These are phyloP conservation scores for Aspidapion aeneum DNA, from an alignment of 2,888 invertebrate genomes.

Conservation along the genomic window DNA sequence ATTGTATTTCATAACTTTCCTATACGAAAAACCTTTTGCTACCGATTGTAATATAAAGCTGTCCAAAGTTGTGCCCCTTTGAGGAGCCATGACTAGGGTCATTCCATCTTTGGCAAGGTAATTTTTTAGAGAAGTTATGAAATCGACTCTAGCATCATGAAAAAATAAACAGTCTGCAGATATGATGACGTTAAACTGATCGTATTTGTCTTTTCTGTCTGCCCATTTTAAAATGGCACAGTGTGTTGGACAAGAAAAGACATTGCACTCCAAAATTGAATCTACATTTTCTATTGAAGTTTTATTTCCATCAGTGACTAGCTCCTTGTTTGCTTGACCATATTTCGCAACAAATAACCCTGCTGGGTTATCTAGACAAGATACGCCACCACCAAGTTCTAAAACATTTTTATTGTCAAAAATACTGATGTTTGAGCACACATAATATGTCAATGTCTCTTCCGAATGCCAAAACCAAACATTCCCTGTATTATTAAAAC, in stretches of 20 bases:
- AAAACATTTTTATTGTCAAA: conserved; percentile 67
- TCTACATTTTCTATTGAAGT: conserved; percentile 70
- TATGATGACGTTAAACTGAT: conserved; percentile 65
- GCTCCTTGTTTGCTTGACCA: conserved; percentile 59
- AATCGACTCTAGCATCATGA: conserved; percentile 64
- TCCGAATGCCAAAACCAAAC: conserved; percentile 79
- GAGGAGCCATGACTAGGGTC: conserved; percentile 73
- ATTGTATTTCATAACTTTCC: conserved; percentile 59
- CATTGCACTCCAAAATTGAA: conserved; percentile 62
- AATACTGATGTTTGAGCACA: conserved; percentile 59
- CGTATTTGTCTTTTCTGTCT: conserved; percentile 35
- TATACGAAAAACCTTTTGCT: conserved; percentile 56
- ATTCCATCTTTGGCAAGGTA: conserved; percentile 59
- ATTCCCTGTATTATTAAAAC: conserved; percentile 81
- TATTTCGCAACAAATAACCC: conserved; percentile 70
- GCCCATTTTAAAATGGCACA: conserved; percentile 57
- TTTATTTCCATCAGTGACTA: conserved; percentile 76
- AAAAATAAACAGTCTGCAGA: conserved; percentile 80
- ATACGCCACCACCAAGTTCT: conserved; percentile 84
- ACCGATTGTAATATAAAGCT: conserved; percentile 62
- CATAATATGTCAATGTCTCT: conserved; percentile 67
- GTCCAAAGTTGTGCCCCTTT: conserved; percentile 66
- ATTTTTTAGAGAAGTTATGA: conserved; percentile 65
- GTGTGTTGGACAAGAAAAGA: conserved; percentile 52
- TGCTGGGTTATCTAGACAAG: conserved; percentile 72